These are phyloP conservation scores for Melanotaenia trifasciata DNA, from an alignment of 2,797 vertebrate genomes.

Conservation along the genomic window DNA sequence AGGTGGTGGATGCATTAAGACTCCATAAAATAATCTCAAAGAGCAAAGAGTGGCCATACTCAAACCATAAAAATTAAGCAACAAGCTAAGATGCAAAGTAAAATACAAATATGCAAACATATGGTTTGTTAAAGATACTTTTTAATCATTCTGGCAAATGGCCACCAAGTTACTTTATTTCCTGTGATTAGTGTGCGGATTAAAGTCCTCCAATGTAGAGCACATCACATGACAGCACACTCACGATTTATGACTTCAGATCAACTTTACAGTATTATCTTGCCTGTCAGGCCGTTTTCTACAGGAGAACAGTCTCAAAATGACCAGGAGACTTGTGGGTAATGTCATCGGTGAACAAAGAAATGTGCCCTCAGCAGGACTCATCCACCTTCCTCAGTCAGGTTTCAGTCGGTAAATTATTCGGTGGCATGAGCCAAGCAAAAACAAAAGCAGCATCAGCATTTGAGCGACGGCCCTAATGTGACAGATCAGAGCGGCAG, in stretches of 20 bases:
- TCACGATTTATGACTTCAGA: neutral
- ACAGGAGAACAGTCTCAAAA: neutral
- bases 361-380: neutral
- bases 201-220: neutral
- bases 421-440: conserved; percentile 55
- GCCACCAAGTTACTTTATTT: conserved; percentile 47
- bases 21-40: conserved; percentile 60
- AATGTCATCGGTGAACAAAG: neutral
- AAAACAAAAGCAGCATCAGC: conserved; percentile 53
- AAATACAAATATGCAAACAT: conserved; percentile 47
- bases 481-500: conserved; percentile 68
- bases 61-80: conserved; percentile 55
- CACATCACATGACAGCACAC: neutral
- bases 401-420: conserved; percentile 45
- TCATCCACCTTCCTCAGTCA: neutral
- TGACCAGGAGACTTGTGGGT: neutral
- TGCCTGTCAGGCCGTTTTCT: neutral
- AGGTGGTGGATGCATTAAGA: conserved; percentile 56
- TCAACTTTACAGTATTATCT: neutral
- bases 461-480: conserved; percentile 70
- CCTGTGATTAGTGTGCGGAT: neutral
- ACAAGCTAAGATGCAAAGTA: conserved; percentile 44
- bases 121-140: conserved; percentile 34
- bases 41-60: conserved; percentile 52
- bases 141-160: conserved; percentile 8